Conservation (phyloP, 2,888 invertebrate species). For the Pandemis cinnamomeana region DNA sequence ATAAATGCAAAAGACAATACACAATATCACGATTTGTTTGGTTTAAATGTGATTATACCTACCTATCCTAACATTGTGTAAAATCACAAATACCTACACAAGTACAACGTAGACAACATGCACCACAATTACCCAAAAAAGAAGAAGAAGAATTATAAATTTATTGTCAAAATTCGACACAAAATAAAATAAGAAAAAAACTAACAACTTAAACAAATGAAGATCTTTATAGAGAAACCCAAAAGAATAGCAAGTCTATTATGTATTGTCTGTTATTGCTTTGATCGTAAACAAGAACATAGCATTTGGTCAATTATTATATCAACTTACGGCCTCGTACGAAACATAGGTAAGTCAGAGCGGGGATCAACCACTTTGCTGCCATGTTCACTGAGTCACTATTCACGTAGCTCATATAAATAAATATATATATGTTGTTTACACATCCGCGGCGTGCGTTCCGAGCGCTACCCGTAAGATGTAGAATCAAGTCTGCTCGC, state of each 20-base stretch:
- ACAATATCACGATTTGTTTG: no score
- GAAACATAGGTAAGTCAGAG: slow-evolving; percentile 25
- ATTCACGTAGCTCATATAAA: neutral
- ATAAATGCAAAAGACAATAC: no score
- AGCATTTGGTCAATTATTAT: neutral
- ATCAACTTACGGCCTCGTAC: slow-evolving; percentile 35
- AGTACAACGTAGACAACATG: no score
- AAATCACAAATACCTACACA: no score
- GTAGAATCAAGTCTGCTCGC: neutral
- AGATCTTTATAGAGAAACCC: neutral
- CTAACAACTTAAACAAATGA: neutral
- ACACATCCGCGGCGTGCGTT: neutral
- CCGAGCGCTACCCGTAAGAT: slow-evolving; percentile 7
- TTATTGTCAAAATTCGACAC: neutral
- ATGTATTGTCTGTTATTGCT: neutral
- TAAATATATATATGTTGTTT: neutral
- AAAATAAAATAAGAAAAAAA: neutral
- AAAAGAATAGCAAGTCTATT: neutral
- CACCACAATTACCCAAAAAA: neutral
- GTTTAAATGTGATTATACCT: no score
- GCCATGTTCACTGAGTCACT: slow-evolving; percentile 26
- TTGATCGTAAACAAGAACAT: neutral
- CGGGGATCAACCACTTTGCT: slow-evolving; percentile 26
- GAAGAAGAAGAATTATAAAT: neutral
- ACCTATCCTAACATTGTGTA: no score